phyloP scores from a whole-genome alignment of 2,113 vertebrate genomes.

The Megalops atlanticus region DNA sequence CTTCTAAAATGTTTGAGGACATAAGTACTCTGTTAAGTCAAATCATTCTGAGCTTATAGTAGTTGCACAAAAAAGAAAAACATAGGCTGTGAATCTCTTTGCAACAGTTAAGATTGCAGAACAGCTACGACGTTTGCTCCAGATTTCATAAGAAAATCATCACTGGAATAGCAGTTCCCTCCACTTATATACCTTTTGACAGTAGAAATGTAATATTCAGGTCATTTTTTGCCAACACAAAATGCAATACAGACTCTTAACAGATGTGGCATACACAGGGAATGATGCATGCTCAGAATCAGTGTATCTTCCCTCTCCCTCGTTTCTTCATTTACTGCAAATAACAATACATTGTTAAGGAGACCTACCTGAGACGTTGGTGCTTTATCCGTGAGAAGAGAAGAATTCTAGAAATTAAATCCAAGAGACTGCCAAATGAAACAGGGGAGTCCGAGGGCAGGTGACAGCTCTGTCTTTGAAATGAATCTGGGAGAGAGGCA shows the following conservation, averaged over 20 bases:
- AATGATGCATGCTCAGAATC: neutral
- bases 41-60: too few species aligned
- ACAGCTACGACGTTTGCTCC: neutral
- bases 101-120: neutral
- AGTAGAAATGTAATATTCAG: too few species aligned
- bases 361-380: conserved; percentile 14
- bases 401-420: neutral
- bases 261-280: too few species aligned
- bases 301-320: neutral
- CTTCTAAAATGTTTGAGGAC: too few species aligned
- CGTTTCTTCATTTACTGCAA: neutral
- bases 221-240: conserved; percentile 12
- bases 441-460: neutral
- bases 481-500: neutral
- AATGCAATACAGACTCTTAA: too few species aligned
- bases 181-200: too few species aligned
- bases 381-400: neutral
- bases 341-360: neutral
- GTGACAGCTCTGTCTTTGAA: neutral
- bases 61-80: too few species aligned
- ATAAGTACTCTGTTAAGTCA: too few species aligned
- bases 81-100: too few species aligned
- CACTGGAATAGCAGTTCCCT: neutral
- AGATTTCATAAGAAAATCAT: neutral
- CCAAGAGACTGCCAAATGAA: neutral